Conservation (phyloP, 2,888 invertebrate genomes). For the Lepidocyrtinus sp. region DNA sequence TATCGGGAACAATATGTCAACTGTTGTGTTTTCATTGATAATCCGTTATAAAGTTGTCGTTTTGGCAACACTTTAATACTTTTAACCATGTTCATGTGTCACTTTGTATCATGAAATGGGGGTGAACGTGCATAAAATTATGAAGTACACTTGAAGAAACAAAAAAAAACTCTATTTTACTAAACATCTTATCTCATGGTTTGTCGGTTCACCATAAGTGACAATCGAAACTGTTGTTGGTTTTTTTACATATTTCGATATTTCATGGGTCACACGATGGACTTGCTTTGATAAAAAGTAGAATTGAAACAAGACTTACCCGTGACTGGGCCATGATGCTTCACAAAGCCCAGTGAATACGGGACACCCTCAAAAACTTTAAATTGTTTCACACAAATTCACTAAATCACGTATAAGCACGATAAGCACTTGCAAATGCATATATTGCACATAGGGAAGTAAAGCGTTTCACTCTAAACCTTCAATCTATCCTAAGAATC, state of each 20-base stretch:
- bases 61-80: background rate
- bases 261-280: too few relatives aligned
- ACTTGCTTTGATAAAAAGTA: too few relatives aligned
- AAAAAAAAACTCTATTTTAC: background rate
- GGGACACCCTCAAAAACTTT: conserved; percentile 23
- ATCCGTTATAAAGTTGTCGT: background rate
- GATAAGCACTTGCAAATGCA: conserved; percentile 29
- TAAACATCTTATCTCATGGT: too few relatives aligned
- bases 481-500: too few relatives aligned
- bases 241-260: too few relatives aligned
- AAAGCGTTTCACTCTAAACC: background rate
- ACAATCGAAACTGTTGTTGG: too few relatives aligned
- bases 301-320: too few relatives aligned
- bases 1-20: background rate
- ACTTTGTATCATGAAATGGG: conserved; percentile 4
- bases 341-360: conserved; percentile 51
- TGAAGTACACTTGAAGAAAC: background rate
- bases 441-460: conserved; percentile 25
- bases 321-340: conserved; percentile 89
- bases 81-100: background rate
- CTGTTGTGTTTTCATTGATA: background rate
- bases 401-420: conserved; percentile 42
- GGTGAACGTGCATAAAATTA: conserved; percentile 2
- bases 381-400: conserved; percentile 14
- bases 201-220: too few relatives aligned